Conservation (phyloP, 2,113 vertebrate genomes). For the Myxocyprinus asiaticus region DNA sequence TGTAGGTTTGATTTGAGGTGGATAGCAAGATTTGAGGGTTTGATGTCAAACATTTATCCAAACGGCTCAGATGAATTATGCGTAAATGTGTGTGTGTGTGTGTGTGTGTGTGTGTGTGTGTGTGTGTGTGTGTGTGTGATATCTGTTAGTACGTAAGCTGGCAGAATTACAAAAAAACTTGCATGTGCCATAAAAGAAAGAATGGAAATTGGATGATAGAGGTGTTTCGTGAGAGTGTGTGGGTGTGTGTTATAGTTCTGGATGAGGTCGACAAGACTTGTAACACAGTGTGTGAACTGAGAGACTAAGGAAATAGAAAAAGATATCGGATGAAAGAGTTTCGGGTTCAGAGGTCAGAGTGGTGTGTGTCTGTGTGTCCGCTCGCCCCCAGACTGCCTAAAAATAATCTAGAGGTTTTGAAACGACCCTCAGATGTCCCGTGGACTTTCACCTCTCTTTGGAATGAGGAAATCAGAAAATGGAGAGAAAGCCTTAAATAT, state of each 20-base stretch:
- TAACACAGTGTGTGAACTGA: not conserved
- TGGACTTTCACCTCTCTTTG: conserved; percentile 34
- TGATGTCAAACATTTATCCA: not conserved
- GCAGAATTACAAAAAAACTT: too few species aligned
- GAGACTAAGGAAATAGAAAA: not conserved
- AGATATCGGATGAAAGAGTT: conserved; percentile 1
- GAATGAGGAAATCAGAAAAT: not conserved
- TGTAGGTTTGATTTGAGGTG: too few species aligned
- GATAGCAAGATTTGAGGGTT: too few species aligned
- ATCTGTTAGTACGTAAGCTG: too few species aligned
- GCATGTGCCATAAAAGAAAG: too few species aligned
- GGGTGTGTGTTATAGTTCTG: not conserved
- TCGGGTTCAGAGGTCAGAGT: not conserved
- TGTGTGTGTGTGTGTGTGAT: not conserved
- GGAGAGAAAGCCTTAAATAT: conserved; percentile 11
- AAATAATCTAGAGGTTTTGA: conserved; percentile 29
- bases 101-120: too few species aligned
- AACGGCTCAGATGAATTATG: conserved; percentile 6
- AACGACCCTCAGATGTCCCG: conserved; percentile 13
- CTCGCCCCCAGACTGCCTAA: not conserved
- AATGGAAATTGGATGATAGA: not conserved
- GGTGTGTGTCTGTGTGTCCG: not conserved
- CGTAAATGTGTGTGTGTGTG: not conserved
- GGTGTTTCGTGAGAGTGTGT: not conserved
- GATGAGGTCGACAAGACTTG: conserved; percentile 4